Percentiles rank a stretch among this genome's conserved stretches.
These are phyloP conservation scores for Holothuria glaberrima DNA, from an alignment of 35 echinoderm and acorn worm species.

Conservation along the genomic window DNA sequence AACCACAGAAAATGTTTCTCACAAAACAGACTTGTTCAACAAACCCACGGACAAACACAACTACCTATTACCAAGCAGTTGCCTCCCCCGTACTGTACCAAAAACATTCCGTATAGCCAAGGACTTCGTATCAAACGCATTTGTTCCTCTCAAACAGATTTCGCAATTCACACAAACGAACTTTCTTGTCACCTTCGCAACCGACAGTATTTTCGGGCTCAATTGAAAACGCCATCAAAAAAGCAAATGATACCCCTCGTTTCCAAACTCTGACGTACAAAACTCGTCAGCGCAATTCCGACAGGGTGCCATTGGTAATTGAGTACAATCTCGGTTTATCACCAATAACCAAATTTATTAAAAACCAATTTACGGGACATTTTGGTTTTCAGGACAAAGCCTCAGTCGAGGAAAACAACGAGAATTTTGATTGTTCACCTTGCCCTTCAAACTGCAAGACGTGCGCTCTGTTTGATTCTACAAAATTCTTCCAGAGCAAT, in stretches of 20 bases:
- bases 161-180: not conserved
- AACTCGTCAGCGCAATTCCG: not conserved
- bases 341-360: not conserved
- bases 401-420: constrained; percentile 14
- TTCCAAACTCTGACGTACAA: not conserved
- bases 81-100: not conserved
- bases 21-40: constrained; percentile 30
- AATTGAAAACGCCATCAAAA: not conserved
- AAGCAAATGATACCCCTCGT: constrained; percentile 5
- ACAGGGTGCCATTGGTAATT: not conserved
- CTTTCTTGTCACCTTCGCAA: not conserved
- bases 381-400: constrained; percentile 24
- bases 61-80: constrained; percentile 20
- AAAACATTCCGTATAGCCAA: constrained; percentile 39
- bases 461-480: constrained; percentile 17
- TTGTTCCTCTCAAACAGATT: constrained; percentile 13
- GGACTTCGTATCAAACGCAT: not conserved
- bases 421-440: constrained; percentile 35
- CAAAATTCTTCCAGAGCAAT: constrained; percentile 17
- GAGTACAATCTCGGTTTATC: not conserved
- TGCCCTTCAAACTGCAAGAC: constrained; percentile 28
- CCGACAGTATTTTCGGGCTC: not conserved
- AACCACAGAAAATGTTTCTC: constrained; percentile 29
- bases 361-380: constrained; percentile 16
- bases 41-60: constrained; percentile 34